Conservation (phyloP, 1,140 invertebrate genomes). For the Camponotus pennsylvanicus region DNA sequence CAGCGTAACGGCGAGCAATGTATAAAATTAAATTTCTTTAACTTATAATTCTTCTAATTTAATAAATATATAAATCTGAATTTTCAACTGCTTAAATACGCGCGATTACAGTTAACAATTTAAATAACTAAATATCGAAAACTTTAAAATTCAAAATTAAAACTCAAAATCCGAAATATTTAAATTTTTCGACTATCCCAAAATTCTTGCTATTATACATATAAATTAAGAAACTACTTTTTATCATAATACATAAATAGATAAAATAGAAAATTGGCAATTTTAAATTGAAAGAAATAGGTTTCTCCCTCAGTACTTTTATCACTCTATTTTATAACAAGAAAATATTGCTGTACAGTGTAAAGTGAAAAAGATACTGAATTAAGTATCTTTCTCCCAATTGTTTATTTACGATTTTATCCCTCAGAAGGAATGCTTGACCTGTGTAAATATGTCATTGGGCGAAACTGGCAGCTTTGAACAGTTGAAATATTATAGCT, state of each 20-base stretch:
- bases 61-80: neutral
- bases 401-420: neutral
- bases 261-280: neutral
- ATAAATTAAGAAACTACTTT: neutral
- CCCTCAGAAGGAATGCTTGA: neutral
- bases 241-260: neutral
- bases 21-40: neutral
- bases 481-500: constrained; percentile 10
- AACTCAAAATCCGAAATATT: too few relatives aligned
- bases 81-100: constrained; percentile 3
- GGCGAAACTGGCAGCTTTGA: neutral
- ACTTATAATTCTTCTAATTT: too few relatives aligned
- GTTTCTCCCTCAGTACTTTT: neutral
- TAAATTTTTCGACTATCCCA: too few relatives aligned
- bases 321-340: neutral
- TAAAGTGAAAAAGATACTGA: neutral
- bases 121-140: neutral
- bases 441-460: neutral
- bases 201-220: too few relatives aligned
- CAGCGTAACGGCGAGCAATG: neutral
- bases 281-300: neutral
- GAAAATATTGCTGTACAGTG: neutral
- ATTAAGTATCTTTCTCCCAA: neutral
- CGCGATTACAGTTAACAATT: neutral
- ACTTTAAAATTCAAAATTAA: too few relatives aligned